Percentiles rank a stretch among this genome's conserved stretches.
Conservation (phyloP, 2,113 vertebrate genomes). For the Turdus rufiventris region DNA sequence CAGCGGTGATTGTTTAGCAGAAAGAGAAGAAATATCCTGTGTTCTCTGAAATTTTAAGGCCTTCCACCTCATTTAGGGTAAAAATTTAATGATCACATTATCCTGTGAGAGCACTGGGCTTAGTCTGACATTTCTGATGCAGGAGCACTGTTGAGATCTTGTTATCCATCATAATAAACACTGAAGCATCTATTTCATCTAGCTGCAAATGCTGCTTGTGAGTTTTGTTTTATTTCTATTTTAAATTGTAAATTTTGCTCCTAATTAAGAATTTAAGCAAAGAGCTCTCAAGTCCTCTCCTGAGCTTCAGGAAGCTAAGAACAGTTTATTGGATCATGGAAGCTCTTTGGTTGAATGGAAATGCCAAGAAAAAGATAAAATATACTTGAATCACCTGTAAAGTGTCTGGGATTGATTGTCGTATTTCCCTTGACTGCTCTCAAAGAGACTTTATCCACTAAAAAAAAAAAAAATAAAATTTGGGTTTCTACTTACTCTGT, state of each 20-base stretch:
- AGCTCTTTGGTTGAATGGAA: background rate
- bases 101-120: background rate
- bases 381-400: background rate
- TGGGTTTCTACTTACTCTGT: background rate
- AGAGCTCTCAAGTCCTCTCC: background rate
- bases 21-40: background rate
- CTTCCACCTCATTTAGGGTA: background rate
- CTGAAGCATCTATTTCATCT: background rate
- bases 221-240: background rate
- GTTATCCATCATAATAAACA: background rate
- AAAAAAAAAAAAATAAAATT: background rate
- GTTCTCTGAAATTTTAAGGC: background rate
- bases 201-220: background rate
- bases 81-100: background rate
- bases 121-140: background rate
- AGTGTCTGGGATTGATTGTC: background rate
- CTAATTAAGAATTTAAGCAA: background rate
- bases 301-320: background rate
- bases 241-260: background rate
- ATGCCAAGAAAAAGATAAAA: background rate
- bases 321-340: background rate
- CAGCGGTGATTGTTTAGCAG: slow-evolving; percentile 20
- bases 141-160: background rate
- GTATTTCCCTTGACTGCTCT: background rate
- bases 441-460: background rate